Evolutionary conservation across 2,888 invertebrate genomes (phyloP), one percentile per base, ranked within the genome.

Genomic region (Philopedon plagiatum): DNA sequence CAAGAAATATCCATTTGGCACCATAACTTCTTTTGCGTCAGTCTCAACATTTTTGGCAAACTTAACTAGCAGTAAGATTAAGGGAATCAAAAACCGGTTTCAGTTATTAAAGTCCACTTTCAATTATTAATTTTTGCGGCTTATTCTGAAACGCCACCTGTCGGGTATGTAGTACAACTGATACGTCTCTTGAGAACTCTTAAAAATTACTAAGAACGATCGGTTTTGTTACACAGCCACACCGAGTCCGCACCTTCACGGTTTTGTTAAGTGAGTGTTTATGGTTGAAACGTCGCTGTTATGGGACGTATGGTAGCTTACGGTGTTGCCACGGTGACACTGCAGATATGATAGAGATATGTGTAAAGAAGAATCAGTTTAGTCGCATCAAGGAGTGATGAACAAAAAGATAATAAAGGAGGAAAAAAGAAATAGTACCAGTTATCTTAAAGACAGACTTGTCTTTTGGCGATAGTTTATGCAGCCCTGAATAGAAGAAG

Each of bases 191-290:
- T 5, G 9, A 44, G 61, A 61, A 44, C 41, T 61, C 60, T 46
- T 56, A 61, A 51, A 61, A 54, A 54, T 61, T 51, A 71, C 71
- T 71, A 66, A 65, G 57, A 44, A 44, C 56, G 39, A 23, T 34
- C 29, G 29, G 39, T 39, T 39, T 46, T 66, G 66, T 51, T 65
- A 34, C 60, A 11, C 61, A 15, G 46, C 51, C 13, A 26, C 8
- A 29, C 26, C 15, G 39, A 19, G 54, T 32, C 69, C 58, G 41
- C 61, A 54, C 68, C 68, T 68, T 29, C 54, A 51, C 7, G 18
- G 18, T 37, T 21, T 5, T 18, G 13, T 44, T 54, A 51, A 13
- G 29, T 26, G 63, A 41, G 54, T 63, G 56, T 57, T 57, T 65
- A 65, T 56, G 56, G 65, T 63, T 44, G 57, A 57, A 65, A 51